A percentile compares a stretch with the other conserved stretches of the same genome.
phyloP scores from a whole-genome alignment of 2,888 invertebrate genomes.

The Apantesis nais region DNA sequence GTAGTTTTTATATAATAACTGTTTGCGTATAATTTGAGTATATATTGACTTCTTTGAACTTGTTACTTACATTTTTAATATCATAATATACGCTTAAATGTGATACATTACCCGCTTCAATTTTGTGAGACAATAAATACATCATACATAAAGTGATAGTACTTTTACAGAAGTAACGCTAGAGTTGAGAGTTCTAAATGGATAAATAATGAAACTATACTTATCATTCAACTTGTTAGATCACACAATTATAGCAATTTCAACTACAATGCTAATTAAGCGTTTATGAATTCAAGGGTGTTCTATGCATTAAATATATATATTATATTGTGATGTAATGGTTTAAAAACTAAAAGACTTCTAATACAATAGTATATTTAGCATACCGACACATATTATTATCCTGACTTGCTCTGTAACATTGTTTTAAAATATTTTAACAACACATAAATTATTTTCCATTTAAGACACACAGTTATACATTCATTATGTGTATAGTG shows the following conservation, averaged over 20 bases:
- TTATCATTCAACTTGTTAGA: background rate
- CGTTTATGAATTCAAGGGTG: constrained; percentile 1
- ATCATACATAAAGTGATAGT: too few species aligned
- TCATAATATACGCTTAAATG: too few species aligned
- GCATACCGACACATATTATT: constrained; percentile 81
- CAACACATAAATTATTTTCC: constrained; percentile 21
- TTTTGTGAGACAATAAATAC: too few species aligned
- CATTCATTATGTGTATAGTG: constrained; percentile 20
- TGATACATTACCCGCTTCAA: too few species aligned
- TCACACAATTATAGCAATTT: background rate
- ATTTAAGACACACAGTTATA: constrained; percentile 26
- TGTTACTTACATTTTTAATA: too few species aligned
- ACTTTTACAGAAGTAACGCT: too few species aligned
- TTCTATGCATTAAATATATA: constrained; percentile 4
- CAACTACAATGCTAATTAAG: background rate
- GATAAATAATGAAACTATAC: too few species aligned
- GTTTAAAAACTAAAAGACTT: constrained; percentile 14
- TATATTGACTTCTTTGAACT: too few species aligned
- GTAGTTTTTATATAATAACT: too few species aligned
- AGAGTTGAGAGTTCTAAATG: too few species aligned
- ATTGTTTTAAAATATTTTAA: constrained; percentile 54
- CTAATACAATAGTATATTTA: constrained; percentile 51
- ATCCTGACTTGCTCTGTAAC: constrained; percentile 84
- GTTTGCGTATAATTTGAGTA: too few species aligned
- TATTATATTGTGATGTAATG: constrained; percentile 20